Conservation (phyloP, 2,888 invertebrate genomes). For the Eurytoma adleriae region DNA sequence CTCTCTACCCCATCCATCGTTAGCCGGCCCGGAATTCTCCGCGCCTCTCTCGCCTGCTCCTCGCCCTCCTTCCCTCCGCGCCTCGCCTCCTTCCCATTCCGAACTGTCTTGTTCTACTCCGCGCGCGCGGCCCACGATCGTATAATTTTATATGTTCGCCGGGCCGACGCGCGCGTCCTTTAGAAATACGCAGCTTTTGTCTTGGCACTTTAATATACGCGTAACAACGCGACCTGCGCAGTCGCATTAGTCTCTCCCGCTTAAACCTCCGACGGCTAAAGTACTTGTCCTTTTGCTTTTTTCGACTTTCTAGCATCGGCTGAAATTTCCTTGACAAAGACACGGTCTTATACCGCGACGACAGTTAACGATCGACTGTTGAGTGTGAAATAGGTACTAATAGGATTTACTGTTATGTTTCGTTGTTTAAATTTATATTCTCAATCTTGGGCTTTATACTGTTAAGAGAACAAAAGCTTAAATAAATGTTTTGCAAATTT, state of each 20-base stretch:
- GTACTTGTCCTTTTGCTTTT: slow-evolving; percentile 12
- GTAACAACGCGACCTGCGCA: slow-evolving; percentile 16
- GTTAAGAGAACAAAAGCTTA: too few species aligned
- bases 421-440: too few species aligned
- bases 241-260: neutral
- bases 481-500: too few species aligned
- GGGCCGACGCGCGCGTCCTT: slow-evolving; percentile 61
- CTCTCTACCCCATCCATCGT: slow-evolving; percentile 66
- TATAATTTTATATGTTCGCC: slow-evolving; percentile 60
- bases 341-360: neutral
- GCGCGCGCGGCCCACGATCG: slow-evolving; percentile 50
- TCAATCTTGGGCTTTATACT: too few species aligned
- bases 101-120: slow-evolving; percentile 47
- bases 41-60: slow-evolving; percentile 56
- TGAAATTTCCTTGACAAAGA: neutral
- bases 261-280: neutral
- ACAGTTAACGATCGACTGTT: slow-evolving; percentile 12
- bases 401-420: neutral
- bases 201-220: slow-evolving; percentile 49
- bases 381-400: neutral
- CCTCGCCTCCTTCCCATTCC: slow-evolving; percentile 44
- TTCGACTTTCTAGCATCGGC: neutral
- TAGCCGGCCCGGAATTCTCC: slow-evolving; percentile 61
- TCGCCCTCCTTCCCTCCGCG: slow-evolving; percentile 39
- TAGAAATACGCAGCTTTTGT: slow-evolving; percentile 72